These are phyloP conservation scores for Gymnocheta viridis DNA, from an alignment of 2,888 invertebrate genomes.

Conservation along the genomic window DNA sequence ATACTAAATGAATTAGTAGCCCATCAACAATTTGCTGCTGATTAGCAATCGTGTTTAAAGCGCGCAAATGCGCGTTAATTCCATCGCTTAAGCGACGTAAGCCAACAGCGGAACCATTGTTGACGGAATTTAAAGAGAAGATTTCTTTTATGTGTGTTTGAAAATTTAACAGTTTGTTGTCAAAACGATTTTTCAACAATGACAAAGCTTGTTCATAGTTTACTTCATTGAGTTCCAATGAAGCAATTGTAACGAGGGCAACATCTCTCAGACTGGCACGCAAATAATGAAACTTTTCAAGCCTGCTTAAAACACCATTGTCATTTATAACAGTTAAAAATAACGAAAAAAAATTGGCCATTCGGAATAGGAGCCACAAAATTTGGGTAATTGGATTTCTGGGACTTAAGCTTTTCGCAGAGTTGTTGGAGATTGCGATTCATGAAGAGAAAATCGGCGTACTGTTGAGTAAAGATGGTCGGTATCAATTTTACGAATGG, in stretches of 20 bases:
- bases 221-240: too few relatives aligned
- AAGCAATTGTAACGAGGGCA: too few relatives aligned
- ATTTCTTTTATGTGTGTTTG: neutral
- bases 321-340: conserved; percentile 59
- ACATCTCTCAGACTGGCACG: conserved; percentile 48
- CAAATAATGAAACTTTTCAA: conserved; percentile 31
- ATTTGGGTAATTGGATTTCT: conserved; percentile 57
- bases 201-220: too few relatives aligned
- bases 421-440: neutral
- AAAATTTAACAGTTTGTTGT: conserved; percentile 66
- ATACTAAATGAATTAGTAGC: conserved; percentile 49
- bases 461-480: conserved; percentile 12
- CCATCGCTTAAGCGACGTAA: conserved; percentile 64
- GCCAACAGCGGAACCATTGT: conserved; percentile 56
- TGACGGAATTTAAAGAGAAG: too few relatives aligned
- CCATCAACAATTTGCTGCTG: conserved; percentile 52
- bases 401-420: conserved; percentile 14
- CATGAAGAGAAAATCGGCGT: conserved; percentile 22
- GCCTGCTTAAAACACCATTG: conserved; percentile 41
- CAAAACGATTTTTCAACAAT: conserved; percentile 56
- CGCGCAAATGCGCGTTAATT: conserved; percentile 55
- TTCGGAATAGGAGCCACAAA: conserved; percentile 54
- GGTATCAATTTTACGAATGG: too few relatives aligned
- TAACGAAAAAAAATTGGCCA: conserved; percentile 65
- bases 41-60: conserved; percentile 53